Conservation (phyloP, 2,888 invertebrate species). For the Aproaerema taeniolella region DNA sequence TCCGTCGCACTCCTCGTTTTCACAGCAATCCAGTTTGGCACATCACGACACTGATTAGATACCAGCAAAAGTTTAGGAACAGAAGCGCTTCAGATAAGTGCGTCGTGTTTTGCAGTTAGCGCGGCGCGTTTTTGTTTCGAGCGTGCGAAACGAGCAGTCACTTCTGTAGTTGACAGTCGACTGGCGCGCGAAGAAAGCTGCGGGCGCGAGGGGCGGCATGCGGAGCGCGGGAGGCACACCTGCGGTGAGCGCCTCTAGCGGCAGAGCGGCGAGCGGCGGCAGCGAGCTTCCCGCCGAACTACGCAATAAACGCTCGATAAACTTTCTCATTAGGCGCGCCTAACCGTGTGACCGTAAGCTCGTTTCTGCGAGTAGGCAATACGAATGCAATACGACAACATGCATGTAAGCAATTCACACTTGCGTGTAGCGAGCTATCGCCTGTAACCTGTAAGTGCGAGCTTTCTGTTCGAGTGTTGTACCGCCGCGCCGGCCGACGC, state of each 20-base stretch:
- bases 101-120: slow-evolving; percentile 74
- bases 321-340: slow-evolving; percentile 77
- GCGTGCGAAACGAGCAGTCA: slow-evolving; percentile 37
- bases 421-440: slow-evolving; percentile 19
- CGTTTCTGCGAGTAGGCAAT: slow-evolving; percentile 62
- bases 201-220: slow-evolving; percentile 34
- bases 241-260: slow-evolving; percentile 52
- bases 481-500: slow-evolving; percentile 29
- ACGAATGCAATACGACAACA: slow-evolving; percentile 57
- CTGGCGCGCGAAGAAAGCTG: slow-evolving; percentile 48
- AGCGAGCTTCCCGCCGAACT: slow-evolving; percentile 70
- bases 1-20: slow-evolving; percentile 49
- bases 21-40: slow-evolving; percentile 62
- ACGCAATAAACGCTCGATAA: slow-evolving; percentile 78
- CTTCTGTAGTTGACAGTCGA: slow-evolving; percentile 65
- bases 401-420: slow-evolving; percentile 51
- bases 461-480: slow-evolving; percentile 29
- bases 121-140: slow-evolving; percentile 50
- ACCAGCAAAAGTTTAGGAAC: slow-evolving; percentile 56
- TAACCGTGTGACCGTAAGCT: slow-evolving; percentile 75
- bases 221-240: slow-evolving; percentile 54
- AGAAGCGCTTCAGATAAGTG: slow-evolving; percentile 62
- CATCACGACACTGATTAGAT: slow-evolving; percentile 63
- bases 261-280: slow-evolving; percentile 54
- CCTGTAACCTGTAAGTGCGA: slow-evolving; percentile 20